These are phyloP conservation scores for Pedetes capensis DNA, from an alignment of 2,113 vertebrate species.

Conservation along the genomic window DNA sequence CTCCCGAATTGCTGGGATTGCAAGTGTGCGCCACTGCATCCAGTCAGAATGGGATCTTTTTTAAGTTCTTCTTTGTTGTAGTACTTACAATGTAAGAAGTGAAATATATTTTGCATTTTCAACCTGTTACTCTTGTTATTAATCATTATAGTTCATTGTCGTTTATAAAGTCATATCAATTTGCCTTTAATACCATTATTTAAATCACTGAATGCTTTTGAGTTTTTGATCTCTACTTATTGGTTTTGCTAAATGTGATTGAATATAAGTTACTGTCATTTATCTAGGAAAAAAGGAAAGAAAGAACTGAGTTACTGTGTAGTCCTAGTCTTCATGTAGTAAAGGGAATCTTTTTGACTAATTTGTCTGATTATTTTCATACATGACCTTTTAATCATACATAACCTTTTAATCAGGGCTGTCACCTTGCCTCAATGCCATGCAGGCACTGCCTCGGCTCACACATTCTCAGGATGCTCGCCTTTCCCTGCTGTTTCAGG, in stretches of 20 bases:
- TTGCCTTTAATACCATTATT: background rate
- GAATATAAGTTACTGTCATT: slow-evolving; percentile 5
- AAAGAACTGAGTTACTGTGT: slow-evolving; percentile 2
- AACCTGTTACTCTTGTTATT: background rate
- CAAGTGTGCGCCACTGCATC: background rate
- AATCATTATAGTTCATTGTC: background rate
- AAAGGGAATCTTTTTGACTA: background rate
- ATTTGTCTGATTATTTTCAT: background rate
- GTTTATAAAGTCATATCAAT: background rate
- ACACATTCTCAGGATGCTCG: slow-evolving; percentile 76
- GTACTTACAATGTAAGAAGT: background rate
- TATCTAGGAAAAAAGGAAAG: background rate
- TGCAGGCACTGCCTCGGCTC: slow-evolving; percentile 76
- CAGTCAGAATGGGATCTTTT: background rate
- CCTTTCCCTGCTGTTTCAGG: slow-evolving; percentile 68
- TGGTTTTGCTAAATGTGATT: slow-evolving; percentile 33
- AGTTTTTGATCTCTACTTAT: background rate
- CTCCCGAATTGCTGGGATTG: background rate
- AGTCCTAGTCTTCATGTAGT: background rate
- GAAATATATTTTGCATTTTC: background rate
- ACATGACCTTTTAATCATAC: slow-evolving; percentile 6
- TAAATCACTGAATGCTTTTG: background rate
- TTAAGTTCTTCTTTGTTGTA: background rate
- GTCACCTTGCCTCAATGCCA: slow-evolving; percentile 80
- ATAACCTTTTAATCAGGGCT: too few species aligned